Conservation (phyloP, 2,888 invertebrate genomes). For the Nysson spinosus region DNA sequence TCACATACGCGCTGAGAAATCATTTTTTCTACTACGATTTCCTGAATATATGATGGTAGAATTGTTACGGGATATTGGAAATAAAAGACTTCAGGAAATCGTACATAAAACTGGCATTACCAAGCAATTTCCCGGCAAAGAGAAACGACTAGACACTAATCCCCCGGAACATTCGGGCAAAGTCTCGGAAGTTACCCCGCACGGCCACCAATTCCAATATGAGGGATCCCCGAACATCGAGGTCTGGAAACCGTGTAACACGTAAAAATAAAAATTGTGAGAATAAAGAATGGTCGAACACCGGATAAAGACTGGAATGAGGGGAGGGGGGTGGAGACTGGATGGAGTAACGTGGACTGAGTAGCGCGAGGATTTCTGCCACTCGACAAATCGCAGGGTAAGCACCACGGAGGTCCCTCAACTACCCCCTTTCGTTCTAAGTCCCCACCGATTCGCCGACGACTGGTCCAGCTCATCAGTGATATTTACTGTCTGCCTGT, state of each 20-base stretch:
- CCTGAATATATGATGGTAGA: not conserved
- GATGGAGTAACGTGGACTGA: slow-evolving; percentile 36
- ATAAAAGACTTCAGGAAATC: not conserved
- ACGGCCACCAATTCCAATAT: no score
- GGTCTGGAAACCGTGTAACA: no score
- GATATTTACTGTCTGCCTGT: slow-evolving; percentile 70
- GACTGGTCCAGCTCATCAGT: slow-evolving; percentile 66
- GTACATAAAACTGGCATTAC: not conserved
- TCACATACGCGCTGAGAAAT: no score
- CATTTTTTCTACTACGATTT: no score
- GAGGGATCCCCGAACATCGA: slow-evolving; percentile 9
- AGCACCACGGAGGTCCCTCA: slow-evolving; percentile 50
- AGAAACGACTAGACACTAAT: slow-evolving; percentile 26
- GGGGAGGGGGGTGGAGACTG: not conserved
- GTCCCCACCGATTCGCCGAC: slow-evolving; percentile 51
- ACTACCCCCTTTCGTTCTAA: slow-evolving; percentile 27
- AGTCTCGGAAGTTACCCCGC: slow-evolving; percentile 29
- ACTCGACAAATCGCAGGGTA: slow-evolving; percentile 64
- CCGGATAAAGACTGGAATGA: slow-evolving; percentile 26
- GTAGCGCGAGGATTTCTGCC: slow-evolving; percentile 49
- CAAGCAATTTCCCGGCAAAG: slow-evolving; percentile 22
- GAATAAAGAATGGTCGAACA: slow-evolving; percentile 34
- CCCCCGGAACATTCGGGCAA: slow-evolving; percentile 2
- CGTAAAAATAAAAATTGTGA: slow-evolving; percentile 33
- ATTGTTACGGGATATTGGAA: not conserved